These are phyloP conservation scores for Esox lucius DNA, from an alignment of 2,797 vertebrate genomes.

Conservation along the genomic window DNA sequence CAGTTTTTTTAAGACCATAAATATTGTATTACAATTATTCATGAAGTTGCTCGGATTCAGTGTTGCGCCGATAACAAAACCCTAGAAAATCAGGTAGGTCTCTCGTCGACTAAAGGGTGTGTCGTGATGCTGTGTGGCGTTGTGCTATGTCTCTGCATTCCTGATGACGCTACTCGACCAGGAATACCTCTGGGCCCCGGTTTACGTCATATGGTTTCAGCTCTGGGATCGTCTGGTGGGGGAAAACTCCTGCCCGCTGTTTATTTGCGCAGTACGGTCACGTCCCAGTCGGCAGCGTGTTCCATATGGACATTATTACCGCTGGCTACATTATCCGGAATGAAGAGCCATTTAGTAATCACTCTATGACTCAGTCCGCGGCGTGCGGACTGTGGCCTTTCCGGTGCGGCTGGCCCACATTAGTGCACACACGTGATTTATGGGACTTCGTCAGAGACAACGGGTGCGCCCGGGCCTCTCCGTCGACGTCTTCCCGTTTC, in stretches of 20 bases:
- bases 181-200: background rate
- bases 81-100: background rate
- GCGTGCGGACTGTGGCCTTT: conserved; percentile 30
- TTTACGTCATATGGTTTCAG: background rate
- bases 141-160: conserved; percentile 36
- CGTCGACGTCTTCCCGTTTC: conserved; percentile 58
- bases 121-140: background rate
- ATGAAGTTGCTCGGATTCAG: background rate
- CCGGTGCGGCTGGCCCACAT: background rate
- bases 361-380: background rate
- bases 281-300: background rate
- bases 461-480: conserved; percentile 12
- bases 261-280: background rate
- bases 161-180: background rate
- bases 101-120: background rate
- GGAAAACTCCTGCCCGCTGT: background rate
- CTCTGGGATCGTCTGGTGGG: background rate
- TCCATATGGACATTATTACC: background rate
- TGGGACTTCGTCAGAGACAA: background rate
- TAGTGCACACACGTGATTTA: background rate
- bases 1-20: background rate
- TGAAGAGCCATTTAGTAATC: background rate
- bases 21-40: background rate
- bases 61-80: background rate
- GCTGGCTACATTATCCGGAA: background rate